Evolutionary conservation across 2,888 invertebrate species (phyloP), one percentile per base, ranked within the genome.

Genomic region (Steinernema hermaphroditum): DNA sequence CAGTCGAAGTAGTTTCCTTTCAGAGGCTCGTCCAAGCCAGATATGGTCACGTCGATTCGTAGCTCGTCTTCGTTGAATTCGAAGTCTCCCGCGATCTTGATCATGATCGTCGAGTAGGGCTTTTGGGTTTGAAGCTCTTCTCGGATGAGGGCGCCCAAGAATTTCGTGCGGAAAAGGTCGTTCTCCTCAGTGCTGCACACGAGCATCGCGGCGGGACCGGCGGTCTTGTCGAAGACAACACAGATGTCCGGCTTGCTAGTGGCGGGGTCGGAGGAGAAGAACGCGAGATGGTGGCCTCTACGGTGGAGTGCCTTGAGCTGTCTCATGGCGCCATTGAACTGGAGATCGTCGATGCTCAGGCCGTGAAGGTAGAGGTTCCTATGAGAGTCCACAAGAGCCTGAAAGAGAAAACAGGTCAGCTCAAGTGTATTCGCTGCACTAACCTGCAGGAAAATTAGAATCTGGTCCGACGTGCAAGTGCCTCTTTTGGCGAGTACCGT

Each of bases 281-380:
- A 54, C 24, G 27, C 8, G 6, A 54, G 27, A 54, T 54, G 54
- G 27, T 54, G 27, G 14, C 54, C 54, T 27, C 27, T 54, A 27
- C 27, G 27, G 24, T 54, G 14, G 16, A 6, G 27, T 14, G 54
- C 54, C 4, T 24, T 2, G 24, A 54, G 54, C 6, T 54, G 24
- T 6, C 27, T 2, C 54, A 54, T 54, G 6, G 54, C 54, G 22
- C 54, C 70, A 22, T 70, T 70, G 70, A 46, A 70, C 24, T 70
- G 70, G 0, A 12, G 46, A 12, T 70, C 49, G 24, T 44, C 24
- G 27, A 44, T 44, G 27, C 44, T 44, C 8, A 46, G 34, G 29
- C 44, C 49, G 32, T 70, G 32, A 9, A 49, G 0, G 32, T 22
- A 9, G 1, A 49, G 6, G 1, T 19, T 24, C n/a, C 44, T 27